Evolutionary conservation across 2,888 invertebrate species (phyloP).

Genomic region (Dascillus cervinus): DNA sequence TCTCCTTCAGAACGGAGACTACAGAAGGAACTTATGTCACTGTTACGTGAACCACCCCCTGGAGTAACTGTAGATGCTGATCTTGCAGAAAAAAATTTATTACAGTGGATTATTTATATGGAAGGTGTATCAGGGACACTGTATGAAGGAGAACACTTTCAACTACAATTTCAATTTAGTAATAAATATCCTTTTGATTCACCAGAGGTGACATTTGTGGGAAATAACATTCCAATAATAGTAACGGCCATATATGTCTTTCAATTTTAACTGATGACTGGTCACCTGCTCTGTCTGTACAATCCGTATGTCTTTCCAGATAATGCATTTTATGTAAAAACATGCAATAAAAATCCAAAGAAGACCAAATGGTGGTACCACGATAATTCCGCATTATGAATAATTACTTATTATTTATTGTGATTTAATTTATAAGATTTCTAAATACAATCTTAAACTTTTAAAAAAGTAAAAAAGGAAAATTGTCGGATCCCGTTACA

Average conservation of each 20-base stretch:
- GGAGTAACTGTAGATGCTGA: slow-evolving; percentile 87
- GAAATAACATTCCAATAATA: slow-evolving; percentile 92
- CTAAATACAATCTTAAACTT: no score
- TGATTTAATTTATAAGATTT: no score
- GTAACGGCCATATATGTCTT: slow-evolving; percentile 98
- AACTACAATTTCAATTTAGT: slow-evolving; percentile 93
- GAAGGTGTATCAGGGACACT: slow-evolving; percentile 90
- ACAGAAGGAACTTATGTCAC: slow-evolving; percentile 89
- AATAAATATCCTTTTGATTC: slow-evolving; percentile 96
- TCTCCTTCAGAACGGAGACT: slow-evolving; percentile 79
- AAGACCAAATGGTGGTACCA: slow-evolving; percentile 99
- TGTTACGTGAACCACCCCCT: slow-evolving; percentile 89
- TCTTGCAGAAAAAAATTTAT: slow-evolving; percentile 63
- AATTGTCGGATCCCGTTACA: no score
- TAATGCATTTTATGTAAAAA: slow-evolving; percentile 94
- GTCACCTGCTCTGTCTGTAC: slow-evolving; percentile 96
- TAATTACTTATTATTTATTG: no score
- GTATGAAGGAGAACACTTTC: slow-evolving; percentile 94
- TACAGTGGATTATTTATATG: slow-evolving; percentile 85
- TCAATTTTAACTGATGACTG: slow-evolving; percentile 98
- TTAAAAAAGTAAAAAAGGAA: no score
- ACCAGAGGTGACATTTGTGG: slow-evolving; percentile 90
- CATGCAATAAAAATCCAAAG: slow-evolving; percentile 98
- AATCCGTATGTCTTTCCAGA: slow-evolving; percentile 97
- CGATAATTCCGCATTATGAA: no score